phyloP scores from a whole-genome alignment of 2,797 vertebrate species.

The Garrulus glandarius region DNA sequence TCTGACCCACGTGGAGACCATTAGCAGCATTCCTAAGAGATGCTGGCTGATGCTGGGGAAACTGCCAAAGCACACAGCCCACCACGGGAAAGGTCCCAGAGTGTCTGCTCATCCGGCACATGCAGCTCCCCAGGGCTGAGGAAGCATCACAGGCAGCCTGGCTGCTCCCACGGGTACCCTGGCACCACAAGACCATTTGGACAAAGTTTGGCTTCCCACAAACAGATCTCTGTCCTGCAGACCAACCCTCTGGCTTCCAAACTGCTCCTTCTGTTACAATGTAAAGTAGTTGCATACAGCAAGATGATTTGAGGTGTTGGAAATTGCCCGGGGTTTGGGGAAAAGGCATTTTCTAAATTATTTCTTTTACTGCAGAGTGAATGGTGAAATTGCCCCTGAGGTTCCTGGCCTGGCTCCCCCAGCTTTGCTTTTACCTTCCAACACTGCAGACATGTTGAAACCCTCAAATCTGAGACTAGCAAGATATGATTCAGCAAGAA shows the following conservation, averaged over 20 bases:
- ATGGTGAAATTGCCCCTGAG: background rate
- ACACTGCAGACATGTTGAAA: background rate
- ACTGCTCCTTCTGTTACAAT: background rate
- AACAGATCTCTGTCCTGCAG: background rate
- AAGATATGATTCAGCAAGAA: background rate
- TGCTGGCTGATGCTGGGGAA: fast-evolving
- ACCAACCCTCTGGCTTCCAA: background rate
- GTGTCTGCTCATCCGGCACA: fast-evolving
- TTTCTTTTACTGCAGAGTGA: background rate
- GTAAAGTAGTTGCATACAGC: fast-evolving
- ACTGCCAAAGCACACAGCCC: background rate
- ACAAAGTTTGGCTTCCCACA: background rate
- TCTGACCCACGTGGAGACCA: background rate
- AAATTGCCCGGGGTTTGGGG: fast-evolving
- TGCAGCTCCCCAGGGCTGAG: fast-evolving
- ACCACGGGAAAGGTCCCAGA: fast-evolving
- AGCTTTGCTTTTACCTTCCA: background rate
- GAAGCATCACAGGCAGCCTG: fast-evolving
- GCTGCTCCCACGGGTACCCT: fast-evolving
- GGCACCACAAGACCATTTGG: background rate
- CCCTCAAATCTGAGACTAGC: background rate
- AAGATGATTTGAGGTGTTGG: background rate
- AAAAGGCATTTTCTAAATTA: background rate
- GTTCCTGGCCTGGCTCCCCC: background rate
- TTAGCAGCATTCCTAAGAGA: fast-evolving